A percentile compares a stretch with the other conserved stretches of the same genome.
Conservation (phyloP, 2,113 vertebrate genomes). For the Lepisosteus oculatus region DNA sequence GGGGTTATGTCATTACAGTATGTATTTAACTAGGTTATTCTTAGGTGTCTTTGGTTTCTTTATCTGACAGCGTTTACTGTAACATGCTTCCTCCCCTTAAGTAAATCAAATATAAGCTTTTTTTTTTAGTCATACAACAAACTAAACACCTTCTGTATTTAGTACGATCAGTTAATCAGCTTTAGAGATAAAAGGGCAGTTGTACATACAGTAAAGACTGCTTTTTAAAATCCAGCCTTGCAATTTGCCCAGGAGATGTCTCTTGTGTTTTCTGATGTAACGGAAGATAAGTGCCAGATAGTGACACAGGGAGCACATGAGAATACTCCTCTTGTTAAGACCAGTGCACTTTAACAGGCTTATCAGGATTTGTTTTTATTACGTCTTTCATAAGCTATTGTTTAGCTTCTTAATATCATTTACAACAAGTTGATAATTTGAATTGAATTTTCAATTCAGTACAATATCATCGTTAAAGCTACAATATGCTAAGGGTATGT, state of each 20-base stretch:
- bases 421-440: too few relatives aligned
- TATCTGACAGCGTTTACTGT: too few relatives aligned
- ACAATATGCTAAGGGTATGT: too few relatives aligned
- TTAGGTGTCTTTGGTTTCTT: too few relatives aligned
- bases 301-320: slow-evolving; percentile 29
- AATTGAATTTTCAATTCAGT: too few relatives aligned
- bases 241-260: slow-evolving; percentile 23
- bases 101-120: too few relatives aligned
- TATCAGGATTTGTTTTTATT: slow-evolving; percentile 44
- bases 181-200: background rate
- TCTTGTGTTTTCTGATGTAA: background rate
- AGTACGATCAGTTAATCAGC: slow-evolving; percentile 14
- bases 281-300: slow-evolving; percentile 26
- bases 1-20: too few relatives aligned
- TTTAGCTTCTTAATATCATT: too few relatives aligned
- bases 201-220: too few relatives aligned
- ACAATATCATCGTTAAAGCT: too few relatives aligned
- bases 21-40: too few relatives aligned
- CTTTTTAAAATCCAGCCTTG: background rate
- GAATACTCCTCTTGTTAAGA: slow-evolving; percentile 49
- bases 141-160: background rate
- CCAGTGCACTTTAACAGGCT: slow-evolving; percentile 51
- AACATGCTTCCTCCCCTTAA: too few relatives aligned
- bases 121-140: background rate
- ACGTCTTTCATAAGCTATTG: background rate